Evolutionary conservation across 2,113 vertebrate species (phyloP), one percentile per base, ranked within the genome.

Genomic region (Tachysurus fulvidraco): DNA sequence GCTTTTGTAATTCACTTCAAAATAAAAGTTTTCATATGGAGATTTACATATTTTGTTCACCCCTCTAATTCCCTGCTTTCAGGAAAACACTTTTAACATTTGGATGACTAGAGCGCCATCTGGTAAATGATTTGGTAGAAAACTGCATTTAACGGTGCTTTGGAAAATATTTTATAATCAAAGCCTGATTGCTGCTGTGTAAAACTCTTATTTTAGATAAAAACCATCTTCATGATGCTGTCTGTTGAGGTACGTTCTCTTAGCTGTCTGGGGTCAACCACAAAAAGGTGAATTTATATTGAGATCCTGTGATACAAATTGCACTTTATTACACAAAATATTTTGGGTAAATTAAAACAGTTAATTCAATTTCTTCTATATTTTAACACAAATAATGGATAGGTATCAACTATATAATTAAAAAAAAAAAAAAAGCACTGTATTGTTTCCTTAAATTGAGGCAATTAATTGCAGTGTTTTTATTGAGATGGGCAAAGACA

Each of bases 91-190:
- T 12, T 6, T 60, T 41, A 21, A 44, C 41, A 54, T 23, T n/a
- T 6, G 55, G 30, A 85, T 52, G 74, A 85, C 73, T n/a, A 85
- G n/a, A 85, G 44, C 36, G 23, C 60, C 74, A 85, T 77, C 84
- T 85, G 73, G 11, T 52, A 5, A 16, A 1, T 76, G 46, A 28
- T n/a, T 19, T 16, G 44, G 25, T n/a, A 25, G 44, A 77, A 62
- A 19, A n/a, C 10, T 28, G 28, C 30, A 41, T 71, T 41, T 41
- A 41, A 71, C 36, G 13, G 30, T 71, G 28, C 6, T 36, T 13
- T 12, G 1, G 13, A 25, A 0, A 41, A 10, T 4, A 10, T 71
- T 10, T 65, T 65, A 25, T 25, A 25, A 67, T 16, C 10, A 30
- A 28, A 5, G 3, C 64, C 30, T 36, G 23, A 11, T 57, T 14